Base-by-base conservation (phyloP, 1,140 invertebrate genomes). In the Microvelia longipes region DNA sequence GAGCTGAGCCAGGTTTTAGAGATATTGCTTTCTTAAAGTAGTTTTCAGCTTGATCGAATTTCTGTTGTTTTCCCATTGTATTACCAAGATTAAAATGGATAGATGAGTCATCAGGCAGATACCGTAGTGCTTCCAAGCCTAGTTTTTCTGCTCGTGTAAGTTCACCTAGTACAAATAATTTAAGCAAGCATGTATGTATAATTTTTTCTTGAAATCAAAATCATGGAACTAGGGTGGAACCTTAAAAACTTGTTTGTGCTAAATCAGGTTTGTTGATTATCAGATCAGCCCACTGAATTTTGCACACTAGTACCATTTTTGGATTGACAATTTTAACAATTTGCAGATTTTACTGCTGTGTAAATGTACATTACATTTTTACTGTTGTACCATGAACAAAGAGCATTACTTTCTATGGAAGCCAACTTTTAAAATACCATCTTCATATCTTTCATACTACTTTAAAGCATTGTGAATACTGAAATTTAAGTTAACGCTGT, bases 81-180 rank as follows among this genome's bases (percentile, higher is more conserved):
- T 96, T 96, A 0, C 88, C 95, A 29, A 94, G 79, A 74, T 91
- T 92, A 75, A 96, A 96, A 77, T 92, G 85, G 28, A 97, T 81
- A 2, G 85, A 83, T 0, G 90, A 83, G 28, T 91, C 87, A 66
- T 88, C 79, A 0, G 90, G 88, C 64, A 94, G 77, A 73, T 87
- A 80, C 29, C 77, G 76, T 1, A 95, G 77, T 1, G 90, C 92
- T 76, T 84, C 81, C 5, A 83, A 80, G 2, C 87, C 91, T 67
- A 88, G 77, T 73, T 85, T 79, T 66, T 92, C 79, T 15, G 91
- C 92, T 78, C 87, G 81, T 11, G 87, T 80, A n/a, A 84, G 81
- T 73, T 83, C 79, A 69, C 83, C 87, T 89, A 60, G 11, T 11
- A 76, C 66, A n/a, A n/a, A n/a, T n/a, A n/a, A n/a, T n/a, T n/a